A percentile compares a stretch with the other conserved stretches of the same genome.
Conservation (phyloP, 2,797 vertebrate species). For the Thaleichthys pacificus region DNA sequence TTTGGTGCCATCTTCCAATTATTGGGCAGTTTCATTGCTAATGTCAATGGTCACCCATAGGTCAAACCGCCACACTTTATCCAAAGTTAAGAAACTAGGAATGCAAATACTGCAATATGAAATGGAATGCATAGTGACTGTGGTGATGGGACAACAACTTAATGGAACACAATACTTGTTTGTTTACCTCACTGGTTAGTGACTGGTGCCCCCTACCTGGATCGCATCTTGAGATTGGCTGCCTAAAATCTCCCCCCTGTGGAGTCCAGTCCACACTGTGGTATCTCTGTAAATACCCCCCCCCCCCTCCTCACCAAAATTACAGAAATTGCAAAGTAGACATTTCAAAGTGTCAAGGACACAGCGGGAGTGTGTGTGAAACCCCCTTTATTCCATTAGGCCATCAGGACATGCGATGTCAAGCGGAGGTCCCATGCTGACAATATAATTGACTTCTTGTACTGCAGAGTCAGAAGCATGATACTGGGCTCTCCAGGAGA, state of each 20-base stretch:
- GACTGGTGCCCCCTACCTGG: constrained; percentile 5
- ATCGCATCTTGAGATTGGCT: constrained; percentile 27
- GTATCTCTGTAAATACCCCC: constrained; percentile 39
- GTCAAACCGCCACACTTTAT: too few species aligned
- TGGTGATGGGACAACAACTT: too few species aligned
- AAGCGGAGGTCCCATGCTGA: constrained; percentile 71
- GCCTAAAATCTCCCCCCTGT: constrained; percentile 7
- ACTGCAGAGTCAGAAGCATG: constrained; percentile 54
- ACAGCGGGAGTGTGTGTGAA: constrained; percentile 65
- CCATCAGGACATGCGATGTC: constrained; percentile 68
- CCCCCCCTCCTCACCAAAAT: constrained; percentile 55
- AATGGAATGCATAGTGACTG: neutral
- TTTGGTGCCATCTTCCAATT: too few species aligned
- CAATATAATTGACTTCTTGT: constrained; percentile 73
- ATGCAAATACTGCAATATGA: too few species aligned
- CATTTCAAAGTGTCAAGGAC: constrained; percentile 66
- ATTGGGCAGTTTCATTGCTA: too few species aligned
- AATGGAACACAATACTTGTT: neutral
- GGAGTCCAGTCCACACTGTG: constrained; percentile 31
- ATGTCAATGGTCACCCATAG: too few species aligned
- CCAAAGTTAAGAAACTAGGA: too few species aligned
- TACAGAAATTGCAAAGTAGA: constrained; percentile 68
- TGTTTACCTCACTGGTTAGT: neutral
- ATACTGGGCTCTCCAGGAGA: constrained; percentile 50
- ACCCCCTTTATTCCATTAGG: constrained; percentile 70